These are phyloP conservation scores for Leptoteleia sp. DNA, from an alignment of 1,140 invertebrate genomes.

Conservation along the genomic window DNA sequence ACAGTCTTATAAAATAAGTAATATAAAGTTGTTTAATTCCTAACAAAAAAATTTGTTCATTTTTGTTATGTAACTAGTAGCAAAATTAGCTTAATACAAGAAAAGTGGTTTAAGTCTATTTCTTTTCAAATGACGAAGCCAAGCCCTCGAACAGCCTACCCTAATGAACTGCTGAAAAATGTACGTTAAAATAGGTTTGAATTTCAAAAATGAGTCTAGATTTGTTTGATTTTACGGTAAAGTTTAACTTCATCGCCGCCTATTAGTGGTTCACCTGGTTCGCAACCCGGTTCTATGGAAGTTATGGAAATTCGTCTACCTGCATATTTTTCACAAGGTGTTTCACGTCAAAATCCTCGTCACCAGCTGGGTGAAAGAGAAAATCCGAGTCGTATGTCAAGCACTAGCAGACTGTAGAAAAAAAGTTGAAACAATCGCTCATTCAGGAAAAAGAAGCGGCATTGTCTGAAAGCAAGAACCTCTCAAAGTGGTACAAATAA, in stretches of 20 bases:
- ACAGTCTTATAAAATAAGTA: too few species aligned
- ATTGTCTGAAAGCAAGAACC: conserved; percentile 1
- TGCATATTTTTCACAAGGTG: conserved; percentile 56
- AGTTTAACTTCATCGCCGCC: conserved; percentile 8
- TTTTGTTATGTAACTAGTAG: too few species aligned
- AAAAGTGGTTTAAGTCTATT: too few species aligned
- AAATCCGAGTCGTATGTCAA: conserved; percentile 25
- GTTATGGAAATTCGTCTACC: conserved; percentile 53
- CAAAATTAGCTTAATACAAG: too few species aligned
- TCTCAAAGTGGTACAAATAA: not conserved
- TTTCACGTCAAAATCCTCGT: conserved; percentile 33
- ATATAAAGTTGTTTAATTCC: too few species aligned
- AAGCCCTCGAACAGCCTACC: too few species aligned
- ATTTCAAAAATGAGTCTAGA: conserved; percentile 1
- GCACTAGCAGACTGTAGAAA: not conserved
- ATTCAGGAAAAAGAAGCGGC: conserved; percentile 11
- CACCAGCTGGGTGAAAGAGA: conserved; percentile 40
- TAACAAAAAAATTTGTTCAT: too few species aligned
- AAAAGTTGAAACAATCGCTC: conserved; percentile 45
- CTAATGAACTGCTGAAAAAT: too few species aligned
- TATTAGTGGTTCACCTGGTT: conserved; percentile 48
- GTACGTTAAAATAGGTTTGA: not conserved
- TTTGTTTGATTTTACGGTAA: conserved; percentile 10
- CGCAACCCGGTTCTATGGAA: conserved; percentile 20
- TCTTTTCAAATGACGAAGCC: too few species aligned